These are phyloP conservation scores for Trichechus manatus DNA, from an alignment of 2,113 vertebrate species.

Conservation along the genomic window DNA sequence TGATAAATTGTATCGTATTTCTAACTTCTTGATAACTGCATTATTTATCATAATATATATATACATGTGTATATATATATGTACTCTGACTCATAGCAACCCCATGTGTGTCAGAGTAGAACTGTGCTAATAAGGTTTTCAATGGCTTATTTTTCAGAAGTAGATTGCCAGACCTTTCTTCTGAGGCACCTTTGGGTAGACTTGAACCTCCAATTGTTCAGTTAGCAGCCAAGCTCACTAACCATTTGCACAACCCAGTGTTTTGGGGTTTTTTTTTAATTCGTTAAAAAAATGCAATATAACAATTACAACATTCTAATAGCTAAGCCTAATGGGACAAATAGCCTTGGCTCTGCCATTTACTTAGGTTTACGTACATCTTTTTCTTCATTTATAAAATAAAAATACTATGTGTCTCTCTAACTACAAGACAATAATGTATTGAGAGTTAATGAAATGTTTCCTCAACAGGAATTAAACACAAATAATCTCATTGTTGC, in stretches of 20 bases:
- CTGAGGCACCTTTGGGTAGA: background rate
- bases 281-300: constrained; percentile 27
- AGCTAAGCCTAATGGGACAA: background rate
- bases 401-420: constrained; percentile 27
- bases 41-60: background rate
- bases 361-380: background rate
- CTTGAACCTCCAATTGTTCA: background rate
- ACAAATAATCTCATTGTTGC: constrained; percentile 36
- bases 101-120: background rate
- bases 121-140: background rate
- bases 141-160: background rate
- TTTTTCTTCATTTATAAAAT: constrained; percentile 53
- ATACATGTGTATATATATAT: background rate
- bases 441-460: constrained; percentile 37
- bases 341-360: background rate
- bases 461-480: constrained; percentile 39
- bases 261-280: background rate
- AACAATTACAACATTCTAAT: background rate
- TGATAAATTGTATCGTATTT: constrained; percentile 36
- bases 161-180: background rate
- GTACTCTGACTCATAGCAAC: background rate
- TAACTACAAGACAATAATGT: background rate
- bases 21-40: constrained; percentile 7
- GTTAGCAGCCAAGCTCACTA: background rate
- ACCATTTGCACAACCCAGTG: background rate